Evolutionary conservation across 2,797 vertebrate genomes (phyloP).

Genomic region (Sebastes matsubarae): DNA sequence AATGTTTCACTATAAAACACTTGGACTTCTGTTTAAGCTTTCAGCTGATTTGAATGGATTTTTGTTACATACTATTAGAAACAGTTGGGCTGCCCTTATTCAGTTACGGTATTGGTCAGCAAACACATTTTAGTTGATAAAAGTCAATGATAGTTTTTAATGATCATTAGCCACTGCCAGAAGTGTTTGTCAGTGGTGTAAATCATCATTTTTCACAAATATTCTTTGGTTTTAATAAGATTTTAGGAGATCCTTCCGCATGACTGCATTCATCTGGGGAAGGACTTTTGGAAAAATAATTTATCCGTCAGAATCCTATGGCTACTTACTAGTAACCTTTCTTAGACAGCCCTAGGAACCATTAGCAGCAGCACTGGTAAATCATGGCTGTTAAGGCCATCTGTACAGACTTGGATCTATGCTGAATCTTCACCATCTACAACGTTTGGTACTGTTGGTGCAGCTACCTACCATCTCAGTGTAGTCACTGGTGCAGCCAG

Average conservation of each 20-base stretch:
- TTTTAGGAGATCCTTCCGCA: not conserved
- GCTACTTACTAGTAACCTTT: not conserved
- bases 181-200: not conserved
- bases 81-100: not conserved
- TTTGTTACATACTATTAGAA: not conserved
- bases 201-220: not conserved
- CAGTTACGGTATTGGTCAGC: not conserved
- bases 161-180: not conserved
- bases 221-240: not conserved
- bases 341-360: not conserved
- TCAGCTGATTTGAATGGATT: not conserved
- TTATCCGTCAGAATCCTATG: not conserved
- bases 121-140: not conserved
- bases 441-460: not conserved
- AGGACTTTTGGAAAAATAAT: not conserved
- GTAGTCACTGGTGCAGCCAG: slow-evolving; percentile 73
- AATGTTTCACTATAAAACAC: not conserved
- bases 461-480: slow-evolving; percentile 87
- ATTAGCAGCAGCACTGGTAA: not conserved
- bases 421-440: not conserved
- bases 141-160: not conserved
- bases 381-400: not conserved
- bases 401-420: not conserved
- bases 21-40: not conserved
- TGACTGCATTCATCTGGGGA: not conserved